Percentiles rank a stretch among this genome's conserved stretches.
These are phyloP conservation scores for Diploscapter pachys DNA, from an alignment of 1,140 invertebrate species.

Conservation along the genomic window DNA sequence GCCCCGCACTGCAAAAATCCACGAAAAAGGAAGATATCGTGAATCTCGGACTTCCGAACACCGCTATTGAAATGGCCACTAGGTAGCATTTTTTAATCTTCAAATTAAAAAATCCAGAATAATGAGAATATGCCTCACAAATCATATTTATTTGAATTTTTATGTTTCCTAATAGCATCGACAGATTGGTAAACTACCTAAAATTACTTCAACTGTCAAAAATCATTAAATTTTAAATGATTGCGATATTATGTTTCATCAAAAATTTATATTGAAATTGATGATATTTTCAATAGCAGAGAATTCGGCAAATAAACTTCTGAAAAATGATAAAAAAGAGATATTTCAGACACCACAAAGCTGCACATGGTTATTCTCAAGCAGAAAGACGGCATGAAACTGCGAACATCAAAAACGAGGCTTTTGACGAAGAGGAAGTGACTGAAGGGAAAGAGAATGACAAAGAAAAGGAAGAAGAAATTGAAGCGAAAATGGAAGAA, in stretches of 20 bases:
- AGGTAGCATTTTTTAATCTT: slow-evolving; percentile 16
- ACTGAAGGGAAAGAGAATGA: slow-evolving; percentile 5
- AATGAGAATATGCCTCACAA: slow-evolving; percentile 3
- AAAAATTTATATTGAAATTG: too few relatives aligned
- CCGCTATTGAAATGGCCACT: slow-evolving; percentile 31
- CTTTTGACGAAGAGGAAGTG: slow-evolving; percentile 22
- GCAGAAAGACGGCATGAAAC: slow-evolving; percentile 1
- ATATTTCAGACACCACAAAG: too few relatives aligned
- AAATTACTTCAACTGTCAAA: slow-evolving; percentile 8
- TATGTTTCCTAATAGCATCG: neutral
- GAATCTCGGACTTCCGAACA: slow-evolving; percentile 36
- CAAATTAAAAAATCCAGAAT: neutral
- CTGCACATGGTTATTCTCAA: too few relatives aligned
- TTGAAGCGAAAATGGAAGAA: slow-evolving; percentile 40
- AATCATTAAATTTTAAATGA: slow-evolving; percentile 6
- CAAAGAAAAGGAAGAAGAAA: slow-evolving; percentile 31
- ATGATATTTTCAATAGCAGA: too few relatives aligned
- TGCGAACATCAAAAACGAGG: slow-evolving; percentile 26
- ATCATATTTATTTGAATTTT: neutral
- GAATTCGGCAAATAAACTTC: too few relatives aligned
- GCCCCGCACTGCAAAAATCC: slow-evolving; percentile 36
- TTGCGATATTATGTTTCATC: too few relatives aligned
- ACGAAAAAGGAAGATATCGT: slow-evolving; percentile 12
- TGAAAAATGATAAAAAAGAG: too few relatives aligned
- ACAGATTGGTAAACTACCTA: neutral